A percentile compares a stretch with the other conserved stretches of the same genome.
phyloP scores from a whole-genome alignment of 2,888 invertebrate species.

The Venusia cambrica region DNA sequence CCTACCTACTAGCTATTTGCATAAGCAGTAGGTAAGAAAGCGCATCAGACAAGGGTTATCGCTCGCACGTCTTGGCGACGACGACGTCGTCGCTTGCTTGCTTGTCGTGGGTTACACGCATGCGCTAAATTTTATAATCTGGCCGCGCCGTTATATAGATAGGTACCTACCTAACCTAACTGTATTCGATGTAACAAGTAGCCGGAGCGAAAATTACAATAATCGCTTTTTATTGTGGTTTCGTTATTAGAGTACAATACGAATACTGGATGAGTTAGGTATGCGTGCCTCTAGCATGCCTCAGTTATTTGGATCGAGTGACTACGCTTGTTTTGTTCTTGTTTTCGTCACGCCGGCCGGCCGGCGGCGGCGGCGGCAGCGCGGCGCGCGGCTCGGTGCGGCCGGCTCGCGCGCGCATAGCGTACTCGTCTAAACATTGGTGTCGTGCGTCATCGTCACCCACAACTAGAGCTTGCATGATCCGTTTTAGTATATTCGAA shows the following conservation, averaged over 20 bases:
- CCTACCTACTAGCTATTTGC: slow-evolving; percentile 13
- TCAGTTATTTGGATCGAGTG: slow-evolving; percentile 5
- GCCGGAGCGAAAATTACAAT: slow-evolving; percentile 43
- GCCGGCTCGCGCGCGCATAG: too few relatives aligned
- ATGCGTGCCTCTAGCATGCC: slow-evolving; percentile 6
- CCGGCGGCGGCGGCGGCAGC: slow-evolving; percentile 26
- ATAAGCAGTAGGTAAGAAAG: slow-evolving; percentile 18
- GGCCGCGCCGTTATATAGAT: slow-evolving; percentile 49
- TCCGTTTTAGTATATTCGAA: too few relatives aligned
- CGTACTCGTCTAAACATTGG: too few relatives aligned
- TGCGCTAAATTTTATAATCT: slow-evolving; percentile 47
- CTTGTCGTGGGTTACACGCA: slow-evolving; percentile 36
- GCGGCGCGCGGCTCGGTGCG: slow-evolving; percentile 28
- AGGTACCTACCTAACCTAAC: slow-evolving; percentile 37
- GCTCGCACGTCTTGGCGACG: slow-evolving; percentile 38
- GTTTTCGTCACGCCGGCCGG: slow-evolving; percentile 25
- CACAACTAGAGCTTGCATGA: too few relatives aligned
- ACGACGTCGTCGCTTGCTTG: too few relatives aligned
- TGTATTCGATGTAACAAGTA: slow-evolving; percentile 42
- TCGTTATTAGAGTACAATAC: slow-evolving; percentile 28
- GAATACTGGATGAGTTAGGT: slow-evolving; percentile 1
- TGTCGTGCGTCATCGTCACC: slow-evolving; percentile 29
- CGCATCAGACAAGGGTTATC: slow-evolving; percentile 27
- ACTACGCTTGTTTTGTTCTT: slow-evolving; percentile 21
- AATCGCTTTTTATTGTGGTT: slow-evolving; percentile 33